Evolutionary conservation across 2,888 invertebrate genomes (phyloP).

Genomic region (Thyatira batis): DNA sequence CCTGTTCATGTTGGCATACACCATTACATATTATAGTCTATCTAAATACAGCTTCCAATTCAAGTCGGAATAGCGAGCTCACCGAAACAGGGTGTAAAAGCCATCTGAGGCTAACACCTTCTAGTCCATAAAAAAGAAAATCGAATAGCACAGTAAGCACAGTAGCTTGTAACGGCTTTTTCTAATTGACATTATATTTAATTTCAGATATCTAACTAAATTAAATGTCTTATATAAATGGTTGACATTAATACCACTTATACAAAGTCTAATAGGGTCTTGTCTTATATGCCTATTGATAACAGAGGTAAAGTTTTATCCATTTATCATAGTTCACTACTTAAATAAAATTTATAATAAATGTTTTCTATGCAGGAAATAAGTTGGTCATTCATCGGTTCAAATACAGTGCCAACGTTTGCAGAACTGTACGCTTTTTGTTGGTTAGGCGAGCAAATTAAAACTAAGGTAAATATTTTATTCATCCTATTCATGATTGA

Average conservation of each 20-base stretch:
- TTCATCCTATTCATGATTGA: slow-evolving; percentile 2
- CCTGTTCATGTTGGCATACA: too few relatives aligned
- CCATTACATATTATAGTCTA: too few relatives aligned
- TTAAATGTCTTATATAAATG: slow-evolving; percentile 55
- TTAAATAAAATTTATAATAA: neutral
- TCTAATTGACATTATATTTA: too few relatives aligned
- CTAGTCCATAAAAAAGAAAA: too few relatives aligned
- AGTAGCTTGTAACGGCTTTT: too few relatives aligned
- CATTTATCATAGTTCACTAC: too few relatives aligned
- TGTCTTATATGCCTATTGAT: slow-evolving; percentile 52
- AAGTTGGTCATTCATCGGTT: slow-evolving; percentile 49
- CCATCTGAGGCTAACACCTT: too few relatives aligned
- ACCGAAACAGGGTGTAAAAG: too few relatives aligned
- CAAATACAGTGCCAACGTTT: slow-evolving; percentile 49
- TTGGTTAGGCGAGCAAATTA: slow-evolving; percentile 64
- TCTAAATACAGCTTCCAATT: too few relatives aligned
- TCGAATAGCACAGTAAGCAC: too few relatives aligned
- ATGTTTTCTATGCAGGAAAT: slow-evolving; percentile 41
- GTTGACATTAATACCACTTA: slow-evolving; percentile 49
- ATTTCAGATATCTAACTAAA: slow-evolving; percentile 45
- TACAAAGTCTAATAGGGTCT: slow-evolving; percentile 36
- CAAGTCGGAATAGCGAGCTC: too few relatives aligned
- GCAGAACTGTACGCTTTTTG: slow-evolving; percentile 56
- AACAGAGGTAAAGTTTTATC: slow-evolving; percentile 44
- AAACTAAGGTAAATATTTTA: slow-evolving; percentile 50